A percentile compares a stretch with the other conserved stretches of the same genome.
These are phyloP conservation scores for Elysia crispata DNA, from an alignment of 2,888 invertebrate species.

Conservation along the genomic window DNA sequence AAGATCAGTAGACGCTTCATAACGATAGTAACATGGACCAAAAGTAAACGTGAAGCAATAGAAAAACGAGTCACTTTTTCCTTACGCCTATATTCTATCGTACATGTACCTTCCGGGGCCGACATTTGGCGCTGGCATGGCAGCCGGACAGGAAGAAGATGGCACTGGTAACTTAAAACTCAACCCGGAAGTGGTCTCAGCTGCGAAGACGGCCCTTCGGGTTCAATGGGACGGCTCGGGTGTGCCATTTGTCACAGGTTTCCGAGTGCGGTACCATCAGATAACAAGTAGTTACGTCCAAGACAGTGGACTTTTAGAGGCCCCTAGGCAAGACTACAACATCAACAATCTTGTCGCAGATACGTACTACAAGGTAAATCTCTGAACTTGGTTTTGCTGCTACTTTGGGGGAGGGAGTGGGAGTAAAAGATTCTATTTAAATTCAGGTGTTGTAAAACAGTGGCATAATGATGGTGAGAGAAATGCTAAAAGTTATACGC, in stretches of 20 bases:
- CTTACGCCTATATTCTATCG: neutral
- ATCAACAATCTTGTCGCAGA: conserved; percentile 70
- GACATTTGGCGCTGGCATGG: conserved; percentile 37
- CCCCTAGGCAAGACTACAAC: conserved; percentile 57
- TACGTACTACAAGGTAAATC: conserved; percentile 66
- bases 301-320: conserved; percentile 62
- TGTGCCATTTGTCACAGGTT: conserved; percentile 56
- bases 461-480: too few species aligned
- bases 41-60: too few species aligned
- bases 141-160: conserved; percentile 31
- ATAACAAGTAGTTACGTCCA: conserved; percentile 67
- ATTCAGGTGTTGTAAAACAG: too few species aligned
- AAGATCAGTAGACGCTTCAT: too few species aligned
- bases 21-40: too few species aligned
- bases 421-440: too few species aligned
- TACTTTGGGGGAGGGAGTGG: too few species aligned
- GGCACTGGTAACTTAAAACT: conserved; percentile 22
- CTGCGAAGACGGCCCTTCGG: conserved; percentile 65
- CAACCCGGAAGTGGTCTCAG: conserved; percentile 58
- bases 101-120: conserved; percentile 43
- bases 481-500: too few species aligned
- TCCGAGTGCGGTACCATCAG: conserved; percentile 67
- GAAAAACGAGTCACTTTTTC: too few species aligned
- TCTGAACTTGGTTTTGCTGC: too few species aligned
- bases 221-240: conserved; percentile 52